Base-by-base conservation (phyloP, 1,140 invertebrate genomes). In the Pteromalus puparum region DNA sequence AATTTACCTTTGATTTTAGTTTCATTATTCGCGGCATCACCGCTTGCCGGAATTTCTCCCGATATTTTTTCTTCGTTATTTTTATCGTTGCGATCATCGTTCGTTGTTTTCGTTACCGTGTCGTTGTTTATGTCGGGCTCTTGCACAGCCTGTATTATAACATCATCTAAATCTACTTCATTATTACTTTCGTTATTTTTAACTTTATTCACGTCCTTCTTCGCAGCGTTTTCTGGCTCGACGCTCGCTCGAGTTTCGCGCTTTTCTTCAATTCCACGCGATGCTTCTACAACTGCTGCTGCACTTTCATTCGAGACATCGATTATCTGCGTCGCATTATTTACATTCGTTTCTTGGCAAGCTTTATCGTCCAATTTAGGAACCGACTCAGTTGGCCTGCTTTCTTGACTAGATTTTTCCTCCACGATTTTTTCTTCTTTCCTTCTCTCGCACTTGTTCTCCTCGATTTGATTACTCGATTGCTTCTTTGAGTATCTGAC, bases 131-230 rank as follows among this genome's bases (percentile, higher is more conserved):
- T 4, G 0, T 10, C 21, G 10, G 13, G 1, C 3, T 76, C 46
- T 0, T 7, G 26, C 26, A 30, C 30, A 18, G 6, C 4, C 24
- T 67, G 28, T 65, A 42, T 26, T 24, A 75, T 10, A 7, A 30
- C 42, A 30, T 42, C 34, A 38, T 18, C 42, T 42, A 30, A 84
- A 78, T 42, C 53, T 6, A 28, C 12, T 6, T 30, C 30, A 18
- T 30, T 65, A 15, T 67, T 83, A 48, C 12, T 61, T 12, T 2
- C 2, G 61, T 28, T 53, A 85, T 81, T 81, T 81, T 68, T 79
- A 74, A 46, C 76, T 13, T 67, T 74, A 38, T 18, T 34, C 28
- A 24, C 30, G 38, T n/a, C 38, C 18, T 72, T n/a, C 48, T 46
- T 24, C 7, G 61, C 3, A 21, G 28, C 67, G 53, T 46, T 73